Evolutionary conservation across 2,888 invertebrate species (phyloP).

Genomic region (Lasioglossum morio): DNA sequence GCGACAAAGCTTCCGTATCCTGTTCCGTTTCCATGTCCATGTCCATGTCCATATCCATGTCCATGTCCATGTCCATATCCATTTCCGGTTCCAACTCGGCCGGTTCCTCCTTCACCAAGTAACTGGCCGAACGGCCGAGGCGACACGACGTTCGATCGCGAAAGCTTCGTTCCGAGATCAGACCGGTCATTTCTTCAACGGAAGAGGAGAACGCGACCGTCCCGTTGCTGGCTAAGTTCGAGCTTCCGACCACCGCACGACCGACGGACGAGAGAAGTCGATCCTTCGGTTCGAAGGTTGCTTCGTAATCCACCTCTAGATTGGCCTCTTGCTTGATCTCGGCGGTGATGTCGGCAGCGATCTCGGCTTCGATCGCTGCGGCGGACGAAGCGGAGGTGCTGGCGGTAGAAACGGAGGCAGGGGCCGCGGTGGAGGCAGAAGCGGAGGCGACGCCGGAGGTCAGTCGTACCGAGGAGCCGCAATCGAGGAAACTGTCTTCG

Average conservation of each 20-base stretch:
- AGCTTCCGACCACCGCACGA: neutral
- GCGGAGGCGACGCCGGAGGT: neutral
- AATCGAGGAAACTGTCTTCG: slow-evolving; percentile 87
- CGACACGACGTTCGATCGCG: slow-evolving; percentile 69
- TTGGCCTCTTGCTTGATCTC: slow-evolving; percentile 75
- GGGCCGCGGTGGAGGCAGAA: neutral
- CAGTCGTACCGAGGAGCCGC: slow-evolving; percentile 45
- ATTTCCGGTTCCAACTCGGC: slow-evolving; percentile 74
- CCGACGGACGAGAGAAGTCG: slow-evolving; percentile 50
- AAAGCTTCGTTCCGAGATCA: slow-evolving; percentile 67
- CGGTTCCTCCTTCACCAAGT: slow-evolving; percentile 85
- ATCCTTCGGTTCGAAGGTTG: slow-evolving; percentile 58
- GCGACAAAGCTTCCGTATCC: slow-evolving; percentile 15
- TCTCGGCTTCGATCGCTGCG: neutral
- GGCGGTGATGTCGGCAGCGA: neutral
- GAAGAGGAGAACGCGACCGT: slow-evolving; percentile 36
- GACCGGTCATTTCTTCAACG: slow-evolving; percentile 56
- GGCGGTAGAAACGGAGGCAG: neutral
- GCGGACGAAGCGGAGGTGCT: neutral
- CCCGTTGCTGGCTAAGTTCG: neutral
- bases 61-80: slow-evolving; percentile 26
- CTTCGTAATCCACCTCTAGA: slow-evolving; percentile 73
- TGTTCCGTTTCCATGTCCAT: neutral
- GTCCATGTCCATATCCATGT: slow-evolving; percentile 30
- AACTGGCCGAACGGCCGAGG: slow-evolving; percentile 49